These are phyloP conservation scores for Dynastes grantii DNA, from an alignment of 2,888 invertebrate species.

Conservation along the genomic window DNA sequence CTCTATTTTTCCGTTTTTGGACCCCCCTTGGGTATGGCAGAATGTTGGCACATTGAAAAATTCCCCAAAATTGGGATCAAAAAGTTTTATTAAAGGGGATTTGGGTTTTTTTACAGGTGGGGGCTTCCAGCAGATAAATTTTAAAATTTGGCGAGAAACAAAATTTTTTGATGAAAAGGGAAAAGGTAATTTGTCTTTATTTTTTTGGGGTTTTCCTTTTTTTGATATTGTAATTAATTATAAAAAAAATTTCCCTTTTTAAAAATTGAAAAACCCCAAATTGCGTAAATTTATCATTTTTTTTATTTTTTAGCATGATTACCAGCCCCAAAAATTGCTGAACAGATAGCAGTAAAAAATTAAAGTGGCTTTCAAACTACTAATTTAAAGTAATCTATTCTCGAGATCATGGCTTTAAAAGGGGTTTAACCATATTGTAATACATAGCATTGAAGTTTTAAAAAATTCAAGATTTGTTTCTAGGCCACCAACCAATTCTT, in stretches of 20 bases:
- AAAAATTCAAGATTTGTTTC: conserved; percentile 60
- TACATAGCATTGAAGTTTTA: conserved; percentile 55
- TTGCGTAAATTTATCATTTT: conserved; percentile 26
- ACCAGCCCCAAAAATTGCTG: conserved; percentile 81
- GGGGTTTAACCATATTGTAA: conserved; percentile 93
- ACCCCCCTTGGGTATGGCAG: no score
- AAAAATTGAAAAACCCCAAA: no score
- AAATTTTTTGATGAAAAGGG: conserved; percentile 79
- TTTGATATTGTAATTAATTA: background rate
- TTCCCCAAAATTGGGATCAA: conserved; percentile 93
- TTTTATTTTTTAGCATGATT: conserved; percentile 75
- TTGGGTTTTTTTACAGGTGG: no score
- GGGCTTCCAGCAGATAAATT: conserved; percentile 83
- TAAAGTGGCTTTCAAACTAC: no score
- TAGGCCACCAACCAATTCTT: conserved; percentile 90
- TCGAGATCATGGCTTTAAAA: conserved; percentile 88
- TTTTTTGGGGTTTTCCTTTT: background rate
- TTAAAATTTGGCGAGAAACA: no score
- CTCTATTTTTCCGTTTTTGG: no score
- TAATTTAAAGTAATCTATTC: conserved; percentile 87
- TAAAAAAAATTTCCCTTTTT: no score
- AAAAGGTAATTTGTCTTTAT: conserved; percentile 72
- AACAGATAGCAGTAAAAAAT: conserved; percentile 85
- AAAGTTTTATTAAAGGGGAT: no score
- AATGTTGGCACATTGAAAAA: conserved; percentile 95